Percentiles rank a stretch among this genome's conserved stretches.
These are phyloP conservation scores for Myotis vivesi DNA, from an alignment of 2,797 vertebrate genomes.

Conservation along the genomic window DNA sequence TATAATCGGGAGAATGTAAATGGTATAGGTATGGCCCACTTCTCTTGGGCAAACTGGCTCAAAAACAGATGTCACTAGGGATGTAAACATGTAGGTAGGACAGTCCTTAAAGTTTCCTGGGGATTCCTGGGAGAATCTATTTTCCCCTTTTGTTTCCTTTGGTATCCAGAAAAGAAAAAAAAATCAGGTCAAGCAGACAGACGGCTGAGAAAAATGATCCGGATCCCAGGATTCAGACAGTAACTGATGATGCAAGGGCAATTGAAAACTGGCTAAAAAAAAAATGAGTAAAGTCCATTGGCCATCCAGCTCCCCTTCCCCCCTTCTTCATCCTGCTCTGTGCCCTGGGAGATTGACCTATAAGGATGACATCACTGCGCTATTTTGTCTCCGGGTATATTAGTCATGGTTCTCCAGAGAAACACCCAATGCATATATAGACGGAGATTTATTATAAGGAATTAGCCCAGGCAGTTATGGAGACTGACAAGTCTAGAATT, in stretches of 20 bases:
- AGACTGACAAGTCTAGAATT: not conserved
- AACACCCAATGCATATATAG: not conserved
- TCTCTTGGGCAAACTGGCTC: not conserved
- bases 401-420: not conserved
- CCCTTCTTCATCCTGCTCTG: not conserved
- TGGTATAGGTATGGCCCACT: not conserved
- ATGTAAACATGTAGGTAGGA: not conserved
- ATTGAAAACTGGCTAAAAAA: not conserved
- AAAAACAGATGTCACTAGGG: not conserved
- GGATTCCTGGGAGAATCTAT: not conserved
- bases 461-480: not conserved
- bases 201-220: not conserved
- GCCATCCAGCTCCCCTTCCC: no score
- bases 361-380: not conserved
- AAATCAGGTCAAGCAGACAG: not conserved
- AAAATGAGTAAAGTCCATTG: not conserved
- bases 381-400: not conserved
- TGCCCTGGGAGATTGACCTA: not conserved
- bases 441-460: not conserved
- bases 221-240: not conserved
- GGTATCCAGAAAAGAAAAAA: not conserved
- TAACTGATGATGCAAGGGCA: not conserved
- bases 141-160: not conserved
- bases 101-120: not conserved
- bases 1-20: not conserved